Percentiles rank a stretch among this genome's conserved stretches.
phyloP scores from a whole-genome alignment of 2,113 vertebrate genomes.

The Cricetomys ansorgei region DNA sequence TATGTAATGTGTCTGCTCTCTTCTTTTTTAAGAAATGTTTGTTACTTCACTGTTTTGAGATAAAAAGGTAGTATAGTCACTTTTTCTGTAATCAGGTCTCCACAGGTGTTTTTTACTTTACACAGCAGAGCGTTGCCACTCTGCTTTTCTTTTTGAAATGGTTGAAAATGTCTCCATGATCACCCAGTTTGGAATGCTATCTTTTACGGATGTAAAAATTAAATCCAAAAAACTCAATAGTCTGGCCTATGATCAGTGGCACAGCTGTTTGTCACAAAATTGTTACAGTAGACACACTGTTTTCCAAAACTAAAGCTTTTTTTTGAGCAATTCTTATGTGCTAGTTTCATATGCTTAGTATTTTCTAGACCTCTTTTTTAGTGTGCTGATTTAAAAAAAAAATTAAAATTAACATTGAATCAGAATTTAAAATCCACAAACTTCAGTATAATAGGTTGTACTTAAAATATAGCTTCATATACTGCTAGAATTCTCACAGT shows the following conservation, averaged over 20 bases:
- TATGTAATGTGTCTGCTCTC: background rate
- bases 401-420: constrained; percentile 41
- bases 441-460: constrained; percentile 41
- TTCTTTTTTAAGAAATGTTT: background rate
- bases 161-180: background rate
- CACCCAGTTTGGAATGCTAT: background rate
- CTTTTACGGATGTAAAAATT: constrained; percentile 37
- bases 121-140: background rate
- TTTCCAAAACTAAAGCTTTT: constrained; percentile 1
- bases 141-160: background rate
- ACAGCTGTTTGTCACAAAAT: constrained; percentile 32
- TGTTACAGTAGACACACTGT: background rate
- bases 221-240: background rate
- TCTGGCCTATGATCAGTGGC: background rate
- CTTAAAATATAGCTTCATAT: constrained; percentile 67
- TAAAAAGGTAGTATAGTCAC: constrained; percentile 5
- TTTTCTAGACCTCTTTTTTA: constrained; percentile 31
- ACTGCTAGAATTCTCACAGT: constrained; percentile 44
- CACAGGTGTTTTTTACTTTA: constrained; percentile 10
- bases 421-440: constrained; percentile 65
- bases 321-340: background rate
- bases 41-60: constrained; percentile 17
- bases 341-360: constrained; percentile 17
- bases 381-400: background rate
- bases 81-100: background rate